These are phyloP conservation scores for Scarus forsteni DNA, from an alignment of 2,797 vertebrate genomes.

Conservation along the genomic window DNA sequence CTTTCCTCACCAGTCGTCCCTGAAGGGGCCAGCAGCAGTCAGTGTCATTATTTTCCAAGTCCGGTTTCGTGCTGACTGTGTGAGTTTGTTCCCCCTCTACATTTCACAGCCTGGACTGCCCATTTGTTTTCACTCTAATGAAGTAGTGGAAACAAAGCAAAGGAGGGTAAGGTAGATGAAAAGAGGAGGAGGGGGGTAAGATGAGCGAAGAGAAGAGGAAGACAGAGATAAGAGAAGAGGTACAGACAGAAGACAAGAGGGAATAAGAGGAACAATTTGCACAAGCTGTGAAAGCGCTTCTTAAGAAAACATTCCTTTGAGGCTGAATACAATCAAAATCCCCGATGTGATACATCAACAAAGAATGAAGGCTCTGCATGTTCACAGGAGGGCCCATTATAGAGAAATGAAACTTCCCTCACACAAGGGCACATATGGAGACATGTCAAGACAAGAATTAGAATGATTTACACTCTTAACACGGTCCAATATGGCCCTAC, in stretches of 20 bases:
- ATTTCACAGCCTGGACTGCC: constrained; percentile 58
- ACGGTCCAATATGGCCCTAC: no score
- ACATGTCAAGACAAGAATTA: no score
- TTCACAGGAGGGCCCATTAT: constrained; percentile 22
- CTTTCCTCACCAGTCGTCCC: constrained; percentile 60
- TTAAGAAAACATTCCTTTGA: constrained; percentile 68
- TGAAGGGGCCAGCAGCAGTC: constrained; percentile 62
- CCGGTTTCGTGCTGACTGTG: constrained; percentile 66
- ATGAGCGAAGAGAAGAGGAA: background rate
- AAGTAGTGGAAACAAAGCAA: constrained; percentile 65
- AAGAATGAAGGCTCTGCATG: constrained; percentile 45
- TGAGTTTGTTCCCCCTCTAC: constrained; percentile 59
- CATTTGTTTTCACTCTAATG: constrained; percentile 81
- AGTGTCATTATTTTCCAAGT: constrained; percentile 73
- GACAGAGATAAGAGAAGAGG: constrained; percentile 6
- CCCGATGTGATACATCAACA: constrained; percentile 64
- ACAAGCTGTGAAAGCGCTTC: constrained; percentile 61
- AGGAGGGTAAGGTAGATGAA: background rate
- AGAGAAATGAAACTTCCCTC: no score
- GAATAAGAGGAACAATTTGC: constrained; percentile 34
- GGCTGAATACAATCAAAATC: constrained; percentile 61
- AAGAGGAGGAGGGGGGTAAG: background rate
- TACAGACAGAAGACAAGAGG: constrained; percentile 29
- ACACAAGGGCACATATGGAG: no score
- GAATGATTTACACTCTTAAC: no score